phyloP scores from a whole-genome alignment of 2,113 vertebrate genomes.

The Passer domesticus region DNA sequence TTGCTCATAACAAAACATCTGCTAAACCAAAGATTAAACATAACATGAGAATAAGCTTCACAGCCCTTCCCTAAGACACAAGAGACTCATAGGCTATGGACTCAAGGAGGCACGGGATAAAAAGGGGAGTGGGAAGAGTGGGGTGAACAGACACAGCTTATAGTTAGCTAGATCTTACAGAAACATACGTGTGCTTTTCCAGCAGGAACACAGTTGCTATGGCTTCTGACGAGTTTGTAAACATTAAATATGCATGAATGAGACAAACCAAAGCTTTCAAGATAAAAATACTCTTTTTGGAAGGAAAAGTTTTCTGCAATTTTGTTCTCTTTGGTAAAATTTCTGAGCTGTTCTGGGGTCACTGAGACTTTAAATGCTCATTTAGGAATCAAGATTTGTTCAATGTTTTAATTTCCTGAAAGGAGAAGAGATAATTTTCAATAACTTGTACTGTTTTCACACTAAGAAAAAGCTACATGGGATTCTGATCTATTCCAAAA shows the following conservation, averaged over 20 bases:
- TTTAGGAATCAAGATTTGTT: background rate
- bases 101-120: background rate
- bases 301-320: background rate
- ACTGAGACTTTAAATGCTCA: background rate
- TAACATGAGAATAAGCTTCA: background rate
- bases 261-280: background rate
- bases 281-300: background rate
- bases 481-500: background rate
- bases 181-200: background rate
- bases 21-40: background rate
- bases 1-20: background rate
- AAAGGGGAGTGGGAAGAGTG: background rate
- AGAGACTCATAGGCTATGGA: background rate
- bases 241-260: background rate
- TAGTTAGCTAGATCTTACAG: background rate
- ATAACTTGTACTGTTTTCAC: background rate
- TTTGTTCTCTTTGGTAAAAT: background rate
- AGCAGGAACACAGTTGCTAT: background rate
- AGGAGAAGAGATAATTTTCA: background rate
- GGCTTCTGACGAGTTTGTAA: background rate
- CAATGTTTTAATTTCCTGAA: background rate
- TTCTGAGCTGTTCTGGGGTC: background rate
- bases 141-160: accelerated
- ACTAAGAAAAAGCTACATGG: background rate
- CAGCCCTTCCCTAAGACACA: background rate